Percentiles rank a stretch among this genome's conserved stretches.
Evolutionary conservation across 2,888 invertebrate genomes (phyloP).

Genomic region (Drosophila acutilabella): DNA sequence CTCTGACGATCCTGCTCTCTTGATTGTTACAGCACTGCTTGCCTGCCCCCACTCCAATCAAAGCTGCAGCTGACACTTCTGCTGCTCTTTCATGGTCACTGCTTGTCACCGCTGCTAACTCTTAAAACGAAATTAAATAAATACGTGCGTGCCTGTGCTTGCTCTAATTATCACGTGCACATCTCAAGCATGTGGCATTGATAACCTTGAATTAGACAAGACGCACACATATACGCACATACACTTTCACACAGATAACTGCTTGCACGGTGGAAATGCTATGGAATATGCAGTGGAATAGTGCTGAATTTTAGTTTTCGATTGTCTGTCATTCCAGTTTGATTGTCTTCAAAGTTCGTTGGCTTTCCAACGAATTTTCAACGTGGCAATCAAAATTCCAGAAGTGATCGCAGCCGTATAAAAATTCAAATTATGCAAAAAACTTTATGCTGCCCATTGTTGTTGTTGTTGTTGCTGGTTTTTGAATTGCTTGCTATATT

Average conservation of each 20-base stretch:
- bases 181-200: conserved; percentile 52
- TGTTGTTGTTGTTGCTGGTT: conserved; percentile 12
- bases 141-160: conserved; percentile 19
- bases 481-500: conserved; percentile 12
- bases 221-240: conserved; percentile 12
- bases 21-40: not conserved
- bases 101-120: not conserved
- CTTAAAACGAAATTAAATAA: not conserved
- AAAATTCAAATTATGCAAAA: conserved; percentile 40
- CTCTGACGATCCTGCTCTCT: not conserved
- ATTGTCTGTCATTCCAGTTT: conserved; percentile 17
- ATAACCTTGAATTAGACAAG: conserved; percentile 63
- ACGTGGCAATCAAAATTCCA: conserved; percentile 58
- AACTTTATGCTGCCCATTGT: conserved; percentile 14
- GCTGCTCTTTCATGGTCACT: not conserved
- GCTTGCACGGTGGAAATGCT: conserved; percentile 34
- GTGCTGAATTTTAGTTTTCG: conserved; percentile 14
- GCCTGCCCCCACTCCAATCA: not conserved
- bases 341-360: conserved; percentile 41
- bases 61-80: not conserved
- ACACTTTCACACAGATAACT: not conserved
- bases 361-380: conserved; percentile 39
- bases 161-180: conserved; percentile 36
- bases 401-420: conserved; percentile 28
- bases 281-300: conserved; percentile 39